Conservation (phyloP, 2,888 invertebrate genomes). For the Pachymerium ferrugineum region DNA sequence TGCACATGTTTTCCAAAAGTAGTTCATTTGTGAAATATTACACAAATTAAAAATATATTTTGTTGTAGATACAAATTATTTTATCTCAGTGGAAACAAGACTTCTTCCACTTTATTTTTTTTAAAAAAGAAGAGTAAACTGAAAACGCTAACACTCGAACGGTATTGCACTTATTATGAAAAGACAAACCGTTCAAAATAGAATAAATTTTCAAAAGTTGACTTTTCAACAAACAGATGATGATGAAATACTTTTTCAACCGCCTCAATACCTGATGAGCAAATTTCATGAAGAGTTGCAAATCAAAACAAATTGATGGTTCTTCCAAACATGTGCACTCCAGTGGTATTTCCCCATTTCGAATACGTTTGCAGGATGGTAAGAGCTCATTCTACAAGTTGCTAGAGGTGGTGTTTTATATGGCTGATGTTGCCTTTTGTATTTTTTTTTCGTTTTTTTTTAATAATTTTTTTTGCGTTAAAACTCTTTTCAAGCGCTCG, state of each 20-base stretch:
- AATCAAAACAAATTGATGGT: slow-evolving; percentile 31
- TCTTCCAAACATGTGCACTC: slow-evolving; percentile 34
- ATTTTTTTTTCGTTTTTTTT: slow-evolving; percentile 28
- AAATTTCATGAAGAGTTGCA: slow-evolving; percentile 33
- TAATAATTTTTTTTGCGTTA: neutral
- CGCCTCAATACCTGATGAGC: slow-evolving; percentile 28
- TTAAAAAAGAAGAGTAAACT: slow-evolving; percentile 27
- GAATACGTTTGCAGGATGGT: slow-evolving; percentile 28
- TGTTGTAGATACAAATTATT: slow-evolving; percentile 28
- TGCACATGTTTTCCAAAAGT: slow-evolving; percentile 38
- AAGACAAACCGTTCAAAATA: slow-evolving; percentile 28
- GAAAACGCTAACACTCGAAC: slow-evolving; percentile 23
- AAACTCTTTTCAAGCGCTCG: slow-evolving; percentile 23
- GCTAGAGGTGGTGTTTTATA: slow-evolving; percentile 20
- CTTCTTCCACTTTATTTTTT: slow-evolving; percentile 17
- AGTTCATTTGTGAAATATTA: slow-evolving; percentile 32
- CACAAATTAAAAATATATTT: slow-evolving; percentile 36
- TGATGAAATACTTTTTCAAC: slow-evolving; percentile 17
- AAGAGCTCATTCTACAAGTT: slow-evolving; percentile 8
- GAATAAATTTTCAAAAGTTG: slow-evolving; percentile 19
- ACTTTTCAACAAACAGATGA: slow-evolving; percentile 32
- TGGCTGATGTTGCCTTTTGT: slow-evolving; percentile 28
- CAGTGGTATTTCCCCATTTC: slow-evolving; percentile 10
- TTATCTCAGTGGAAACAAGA: slow-evolving; percentile 20
- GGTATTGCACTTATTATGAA: slow-evolving; percentile 1